Conservation (phyloP, 2,797 vertebrate species). For the Echeneis naucrates region DNA sequence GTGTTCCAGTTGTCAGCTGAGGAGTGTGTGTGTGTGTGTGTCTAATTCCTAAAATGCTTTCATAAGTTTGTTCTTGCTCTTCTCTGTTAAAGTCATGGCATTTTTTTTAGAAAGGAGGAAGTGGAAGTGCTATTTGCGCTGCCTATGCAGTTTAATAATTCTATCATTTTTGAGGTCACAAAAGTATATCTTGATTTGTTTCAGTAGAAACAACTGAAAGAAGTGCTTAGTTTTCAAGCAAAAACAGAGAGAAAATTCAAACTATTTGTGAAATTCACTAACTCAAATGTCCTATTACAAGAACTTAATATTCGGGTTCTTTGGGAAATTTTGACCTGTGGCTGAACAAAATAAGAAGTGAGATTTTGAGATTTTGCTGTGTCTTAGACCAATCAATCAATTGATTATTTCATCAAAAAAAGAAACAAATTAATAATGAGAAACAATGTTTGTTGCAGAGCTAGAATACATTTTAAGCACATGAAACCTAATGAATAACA, state of each 20-base stretch:
- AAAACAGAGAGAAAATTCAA: not conserved
- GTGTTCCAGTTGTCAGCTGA: slow-evolving; percentile 77
- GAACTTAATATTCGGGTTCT: not conserved
- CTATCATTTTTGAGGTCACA: not conserved
- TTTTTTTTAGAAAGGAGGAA: slow-evolving; percentile 69
- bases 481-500: not conserved
- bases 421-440: not conserved
- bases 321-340: not conserved
- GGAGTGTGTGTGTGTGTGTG: slow-evolving; percentile 45
- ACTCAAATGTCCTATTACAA: not conserved
- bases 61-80: slow-evolving; percentile 75
- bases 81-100: slow-evolving; percentile 37
- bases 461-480: not conserved
- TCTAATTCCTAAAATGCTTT: slow-evolving; percentile 81
- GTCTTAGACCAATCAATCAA: not conserved
- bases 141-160: slow-evolving; percentile 53
- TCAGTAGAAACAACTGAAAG: not conserved
- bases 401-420: not conserved
- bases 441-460: not conserved
- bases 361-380: not conserved
- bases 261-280: not conserved
- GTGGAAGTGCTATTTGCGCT: slow-evolving; percentile 67
- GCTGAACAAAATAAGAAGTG: not conserved
- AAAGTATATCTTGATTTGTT: slow-evolving; percentile 2
- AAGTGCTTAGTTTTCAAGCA: not conserved